A percentile compares a stretch with the other conserved stretches of the same genome.
Conservation (phyloP, 2,888 invertebrate genomes). For the Diarsia mendica region DNA sequence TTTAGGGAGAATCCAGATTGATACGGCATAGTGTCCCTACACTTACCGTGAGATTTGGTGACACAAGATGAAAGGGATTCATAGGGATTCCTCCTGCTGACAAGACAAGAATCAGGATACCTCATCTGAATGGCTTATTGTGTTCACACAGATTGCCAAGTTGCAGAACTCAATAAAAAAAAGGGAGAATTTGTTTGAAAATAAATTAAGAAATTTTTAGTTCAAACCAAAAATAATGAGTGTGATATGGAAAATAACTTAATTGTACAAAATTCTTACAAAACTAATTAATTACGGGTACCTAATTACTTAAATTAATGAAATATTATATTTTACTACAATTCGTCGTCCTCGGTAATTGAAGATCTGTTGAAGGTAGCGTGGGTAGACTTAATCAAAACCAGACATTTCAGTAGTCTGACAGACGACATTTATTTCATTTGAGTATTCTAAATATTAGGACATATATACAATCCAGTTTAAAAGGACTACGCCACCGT, state of each 20-base stretch:
- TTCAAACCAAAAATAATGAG: background rate
- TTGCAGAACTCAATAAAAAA: too few relatives aligned
- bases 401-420: background rate
- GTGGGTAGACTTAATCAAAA: background rate
- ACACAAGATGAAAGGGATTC: too few relatives aligned
- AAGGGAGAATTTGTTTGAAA: too few relatives aligned
- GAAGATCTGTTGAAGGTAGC: background rate
- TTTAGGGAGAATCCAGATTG: background rate
- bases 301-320: background rate
- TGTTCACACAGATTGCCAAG: too few relatives aligned
- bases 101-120: too few relatives aligned
- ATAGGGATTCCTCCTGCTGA: too few relatives aligned
- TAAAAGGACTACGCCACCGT: background rate
- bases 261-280: background rate
- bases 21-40: too few relatives aligned
- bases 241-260: background rate
- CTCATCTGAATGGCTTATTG: too few relatives aligned
- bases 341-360: background rate
- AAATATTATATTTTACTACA: background rate
- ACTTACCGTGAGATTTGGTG: too few relatives aligned
- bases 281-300: background rate
- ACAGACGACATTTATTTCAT: background rate
- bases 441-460: slow-evolving; percentile 4
- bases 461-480: background rate
- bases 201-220: too few relatives aligned